Conservation (phyloP, 2,888 invertebrate genomes). For the Pollenia angustigena region DNA sequence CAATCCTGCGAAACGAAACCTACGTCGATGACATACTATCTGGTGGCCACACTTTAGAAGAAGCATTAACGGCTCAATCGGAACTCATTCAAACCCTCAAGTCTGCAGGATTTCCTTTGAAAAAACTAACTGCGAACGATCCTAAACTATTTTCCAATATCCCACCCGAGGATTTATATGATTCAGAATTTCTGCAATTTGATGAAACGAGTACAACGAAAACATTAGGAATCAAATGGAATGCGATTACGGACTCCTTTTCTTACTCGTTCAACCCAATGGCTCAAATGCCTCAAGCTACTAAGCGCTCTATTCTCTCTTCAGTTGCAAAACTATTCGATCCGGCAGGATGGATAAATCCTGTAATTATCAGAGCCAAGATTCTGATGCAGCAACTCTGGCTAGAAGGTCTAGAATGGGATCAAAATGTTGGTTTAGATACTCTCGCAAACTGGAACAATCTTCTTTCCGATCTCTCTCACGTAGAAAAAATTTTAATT, state of each 20-base stretch:
- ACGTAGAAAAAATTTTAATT: too few species aligned
- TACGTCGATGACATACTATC: constrained; percentile 31
- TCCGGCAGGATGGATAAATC: neutral
- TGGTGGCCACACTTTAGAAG: neutral
- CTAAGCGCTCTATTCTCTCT: neutral
- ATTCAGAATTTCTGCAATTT: constrained; percentile 31
- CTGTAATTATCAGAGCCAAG: constrained; percentile 2
- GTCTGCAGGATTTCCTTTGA: too few species aligned
- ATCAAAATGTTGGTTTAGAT: too few species aligned
- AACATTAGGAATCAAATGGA: constrained; percentile 27
- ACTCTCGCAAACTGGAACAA: too few species aligned
- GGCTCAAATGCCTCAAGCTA: neutral
- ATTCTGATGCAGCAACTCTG: too few species aligned
- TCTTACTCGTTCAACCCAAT: neutral
- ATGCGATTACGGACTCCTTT: neutral
- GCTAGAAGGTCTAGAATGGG: too few species aligned
- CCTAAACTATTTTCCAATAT: constrained; percentile 8
- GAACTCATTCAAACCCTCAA: neutral
- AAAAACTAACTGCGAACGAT: constrained; percentile 40
- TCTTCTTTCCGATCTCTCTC: too few species aligned
- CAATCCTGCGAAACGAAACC: neutral
- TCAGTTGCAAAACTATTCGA: neutral
- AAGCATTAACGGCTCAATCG: neutral
- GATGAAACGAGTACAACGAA: constrained; percentile 30
- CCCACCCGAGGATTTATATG: constrained; percentile 36